phyloP scores from a whole-genome alignment of 1,140 invertebrate species.

The Diabrotica undecimpunctata region DNA sequence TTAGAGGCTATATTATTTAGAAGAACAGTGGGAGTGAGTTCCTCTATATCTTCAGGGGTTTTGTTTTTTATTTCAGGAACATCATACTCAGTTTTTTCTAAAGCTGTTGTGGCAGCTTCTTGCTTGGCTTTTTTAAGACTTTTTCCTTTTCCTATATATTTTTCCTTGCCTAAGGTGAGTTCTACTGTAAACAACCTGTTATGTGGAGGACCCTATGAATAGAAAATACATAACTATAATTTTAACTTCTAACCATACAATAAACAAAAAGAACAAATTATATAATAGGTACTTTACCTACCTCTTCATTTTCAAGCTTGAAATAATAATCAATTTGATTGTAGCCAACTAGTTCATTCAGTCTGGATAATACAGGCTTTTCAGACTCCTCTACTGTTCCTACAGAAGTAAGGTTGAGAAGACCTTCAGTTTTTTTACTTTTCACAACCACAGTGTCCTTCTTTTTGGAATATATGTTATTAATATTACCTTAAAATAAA shows the following conservation, averaged over 20 bases:
- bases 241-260: neutral
- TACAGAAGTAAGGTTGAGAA: neutral
- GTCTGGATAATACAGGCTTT: constrained; percentile 7
- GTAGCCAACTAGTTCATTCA: constrained; percentile 8
- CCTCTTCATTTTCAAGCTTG: constrained; percentile 12
- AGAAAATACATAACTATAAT: neutral
- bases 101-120: constrained; percentile 29
- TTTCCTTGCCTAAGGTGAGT: constrained; percentile 36
- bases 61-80: constrained; percentile 31
- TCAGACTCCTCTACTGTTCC: neutral
- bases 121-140: constrained; percentile 39
- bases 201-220: constrained; percentile 36
- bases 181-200: constrained; percentile 31
- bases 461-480: neutral
- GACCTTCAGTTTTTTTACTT: neutral
- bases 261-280: neutral
- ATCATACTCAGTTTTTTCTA: constrained; percentile 34
- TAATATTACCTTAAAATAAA: neutral
- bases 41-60: constrained; percentile 18
- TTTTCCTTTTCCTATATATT: constrained; percentile 29
- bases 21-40: constrained; percentile 34
- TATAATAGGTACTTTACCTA: neutral
- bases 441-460: neutral
- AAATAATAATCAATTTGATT: constrained; percentile 13
- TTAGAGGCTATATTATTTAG: constrained; percentile 40